Evolutionary conservation across 2,888 invertebrate species (phyloP), one percentile per base, ranked within the genome.

Genomic region (Azorinus chamasolen): DNA sequence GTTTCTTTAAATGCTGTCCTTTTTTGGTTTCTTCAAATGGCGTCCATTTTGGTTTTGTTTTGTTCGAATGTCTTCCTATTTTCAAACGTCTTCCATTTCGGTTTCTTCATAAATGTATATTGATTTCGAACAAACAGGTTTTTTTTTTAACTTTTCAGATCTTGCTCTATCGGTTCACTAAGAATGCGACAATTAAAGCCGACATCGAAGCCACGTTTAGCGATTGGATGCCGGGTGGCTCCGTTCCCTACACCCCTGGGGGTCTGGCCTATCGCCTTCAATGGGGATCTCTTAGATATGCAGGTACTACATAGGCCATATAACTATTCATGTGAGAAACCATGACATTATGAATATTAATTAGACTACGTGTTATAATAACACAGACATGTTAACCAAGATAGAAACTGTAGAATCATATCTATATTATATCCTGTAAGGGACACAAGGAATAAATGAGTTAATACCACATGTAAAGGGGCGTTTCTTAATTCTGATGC

Each of bases 241-340:
- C 73, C 12, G 51, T 87, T 25, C 83, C 76, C 2, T 87, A 86
- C 71, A 87, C 86, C 22, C 89, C 88, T 6, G 83, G 84, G 50
- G 87, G 88, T 12, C 77, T 89, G 73, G 87, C 86, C 14, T 88
- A 74, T 57, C 70, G 86, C 18, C 51, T 68, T 10, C 83, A 87
- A 55, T 89, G 88, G 87, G 89, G 88, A 6, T 69, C 87, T 24
- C 80, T 83, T 50, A 79, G 89, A 83, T 89, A 85, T 41, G 69
- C 84, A 37, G 79, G 86, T 86, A 61, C 8, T 32, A 32, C n/a
- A n/a, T n/a, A n/a, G n/a, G n/a, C n/a, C n/a, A n/a, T n/a, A n/a
- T n/a, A n/a, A n/a, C n/a, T n/a, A n/a, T n/a, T n/a, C n/a, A n/a
- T n/a, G n/a, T n/a, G n/a, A n/a, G n/a, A n/a, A n/a, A n/a, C n/a